These are phyloP conservation scores for Colletes latitarsis DNA, from an alignment of 1,140 invertebrate species.

Conservation along the genomic window DNA sequence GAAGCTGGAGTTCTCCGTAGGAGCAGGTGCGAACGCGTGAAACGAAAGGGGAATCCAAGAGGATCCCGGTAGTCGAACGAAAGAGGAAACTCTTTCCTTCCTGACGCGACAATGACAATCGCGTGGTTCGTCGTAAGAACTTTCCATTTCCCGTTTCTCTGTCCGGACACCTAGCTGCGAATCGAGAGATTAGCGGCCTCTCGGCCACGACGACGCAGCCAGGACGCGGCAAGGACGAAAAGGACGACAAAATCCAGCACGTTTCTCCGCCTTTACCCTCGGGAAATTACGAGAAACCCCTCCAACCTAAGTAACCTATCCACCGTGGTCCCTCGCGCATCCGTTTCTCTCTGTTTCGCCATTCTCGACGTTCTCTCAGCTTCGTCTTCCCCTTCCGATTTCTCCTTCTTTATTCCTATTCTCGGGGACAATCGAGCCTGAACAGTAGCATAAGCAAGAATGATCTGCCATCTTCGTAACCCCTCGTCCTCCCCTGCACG, in stretches of 20 bases:
- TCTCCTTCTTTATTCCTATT: neutral
- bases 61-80: neutral
- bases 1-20: no score
- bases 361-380: constrained; percentile 15
- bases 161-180: constrained; percentile 53
- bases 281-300: constrained; percentile 71
- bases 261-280: constrained; percentile 69
- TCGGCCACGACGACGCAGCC: constrained; percentile 48
- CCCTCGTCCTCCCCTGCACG: neutral
- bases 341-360: constrained; percentile 27
- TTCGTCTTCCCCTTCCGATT: neutral
- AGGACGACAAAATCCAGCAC: constrained; percentile 57
- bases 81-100: neutral
- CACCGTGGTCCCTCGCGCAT: constrained; percentile 45
- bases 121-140: constrained; percentile 8
- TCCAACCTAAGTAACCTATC: constrained; percentile 55
- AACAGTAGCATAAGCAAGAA: neutral
- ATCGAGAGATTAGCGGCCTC: constrained; percentile 63
- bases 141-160: constrained; percentile 50
- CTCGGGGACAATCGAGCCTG: neutral
- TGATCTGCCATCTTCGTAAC: neutral
- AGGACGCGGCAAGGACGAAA: constrained; percentile 30
- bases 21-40: constrained; percentile 2
- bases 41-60: constrained; percentile 20
- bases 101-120: neutral